phyloP scores from a whole-genome alignment of 2,797 vertebrate genomes.

The Ctenochaetus hawaiiensis region DNA sequence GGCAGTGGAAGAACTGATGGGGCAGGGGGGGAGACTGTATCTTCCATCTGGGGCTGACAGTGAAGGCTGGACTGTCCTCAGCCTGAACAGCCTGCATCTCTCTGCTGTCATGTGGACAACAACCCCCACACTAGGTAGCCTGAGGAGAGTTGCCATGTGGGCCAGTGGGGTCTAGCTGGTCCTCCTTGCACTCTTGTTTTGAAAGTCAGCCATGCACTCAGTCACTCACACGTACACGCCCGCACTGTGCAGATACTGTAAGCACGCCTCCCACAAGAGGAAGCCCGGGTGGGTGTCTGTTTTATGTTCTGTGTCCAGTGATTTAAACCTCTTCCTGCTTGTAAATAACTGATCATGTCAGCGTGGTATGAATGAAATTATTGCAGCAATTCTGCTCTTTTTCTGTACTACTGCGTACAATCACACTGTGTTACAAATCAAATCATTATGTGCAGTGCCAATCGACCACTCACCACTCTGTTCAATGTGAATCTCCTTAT shows the following conservation, averaged over 20 bases:
- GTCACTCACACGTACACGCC: constrained; percentile 45
- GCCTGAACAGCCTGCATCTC: constrained; percentile 78
- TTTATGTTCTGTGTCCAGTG: constrained; percentile 59
- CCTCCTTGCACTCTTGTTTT: constrained; percentile 44
- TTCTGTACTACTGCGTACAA: constrained; percentile 36
- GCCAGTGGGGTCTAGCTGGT: constrained; percentile 49
- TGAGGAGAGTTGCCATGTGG: constrained; percentile 72
- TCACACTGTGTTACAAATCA: constrained; percentile 38
- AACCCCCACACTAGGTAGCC: constrained; percentile 62
- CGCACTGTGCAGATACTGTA: constrained; percentile 32
- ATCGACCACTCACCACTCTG: neutral
- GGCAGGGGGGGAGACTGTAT: constrained; percentile 67
- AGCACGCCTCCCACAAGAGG: constrained; percentile 58
- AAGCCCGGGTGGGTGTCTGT: constrained; percentile 65
- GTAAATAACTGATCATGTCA: constrained; percentile 61
- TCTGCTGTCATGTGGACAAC: constrained; percentile 73
- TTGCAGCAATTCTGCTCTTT: constrained; percentile 44
- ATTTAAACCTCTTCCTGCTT: constrained; percentile 74
- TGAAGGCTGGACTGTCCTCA: constrained; percentile 79
- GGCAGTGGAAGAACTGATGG: constrained; percentile 68
- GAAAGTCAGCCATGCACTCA: constrained; percentile 57
- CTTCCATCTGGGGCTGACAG: constrained; percentile 80
- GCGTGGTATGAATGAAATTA: constrained; percentile 42
- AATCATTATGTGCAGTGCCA: constrained; percentile 11
- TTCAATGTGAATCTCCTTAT: constrained; percentile 16